These are phyloP conservation scores for Drosophila nigrodunni DNA, from an alignment of 1,140 invertebrate species.

Conservation along the genomic window DNA sequence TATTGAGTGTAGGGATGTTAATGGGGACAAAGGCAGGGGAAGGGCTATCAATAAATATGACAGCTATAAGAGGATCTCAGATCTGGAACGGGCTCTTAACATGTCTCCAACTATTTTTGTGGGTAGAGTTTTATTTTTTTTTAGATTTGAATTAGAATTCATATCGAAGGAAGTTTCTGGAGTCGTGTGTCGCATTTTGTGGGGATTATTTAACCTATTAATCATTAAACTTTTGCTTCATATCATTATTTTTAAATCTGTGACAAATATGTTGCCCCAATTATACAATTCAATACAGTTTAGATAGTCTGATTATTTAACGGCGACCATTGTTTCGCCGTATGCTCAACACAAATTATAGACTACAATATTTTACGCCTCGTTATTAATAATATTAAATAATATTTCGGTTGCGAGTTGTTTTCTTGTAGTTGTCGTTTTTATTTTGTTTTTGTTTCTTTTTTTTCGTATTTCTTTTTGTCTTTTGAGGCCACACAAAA, in stretches of 20 bases:
- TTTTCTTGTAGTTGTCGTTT: conserved; percentile 41
- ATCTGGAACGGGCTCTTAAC: conserved; percentile 44
- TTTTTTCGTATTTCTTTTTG: conserved; percentile 11
- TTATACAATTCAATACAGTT: conserved; percentile 2
- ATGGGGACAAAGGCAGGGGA: conserved; percentile 1
- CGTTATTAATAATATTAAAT: conserved; percentile 73
- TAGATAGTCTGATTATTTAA: conserved; percentile 32
- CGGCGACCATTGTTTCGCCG: conserved; percentile 6
- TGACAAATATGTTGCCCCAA: conserved; percentile 33
- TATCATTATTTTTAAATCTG: conserved; percentile 14
- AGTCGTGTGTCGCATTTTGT: background rate
- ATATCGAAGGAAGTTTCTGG: conserved; percentile 6
- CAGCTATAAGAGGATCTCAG: conserved; percentile 76
- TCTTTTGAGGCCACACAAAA: conserved; percentile 71
- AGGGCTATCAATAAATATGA: conserved; percentile 56
- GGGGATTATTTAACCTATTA: conserved; percentile 25
- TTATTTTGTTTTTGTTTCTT: conserved; percentile 14
- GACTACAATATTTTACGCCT: conserved; percentile 40
- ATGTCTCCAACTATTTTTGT: conserved; percentile 23
- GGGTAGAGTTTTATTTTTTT: conserved; percentile 1
- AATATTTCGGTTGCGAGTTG: conserved; percentile 36
- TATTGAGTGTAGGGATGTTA: conserved; percentile 34
- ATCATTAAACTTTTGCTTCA: conserved; percentile 11
- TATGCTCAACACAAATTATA: conserved; percentile 22
- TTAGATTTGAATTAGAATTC: conserved; percentile 2